A percentile compares a stretch with the other conserved stretches of the same genome.
phyloP scores from a whole-genome alignment of 2,113 vertebrate genomes.

The Lophius piscatorius region DNA sequence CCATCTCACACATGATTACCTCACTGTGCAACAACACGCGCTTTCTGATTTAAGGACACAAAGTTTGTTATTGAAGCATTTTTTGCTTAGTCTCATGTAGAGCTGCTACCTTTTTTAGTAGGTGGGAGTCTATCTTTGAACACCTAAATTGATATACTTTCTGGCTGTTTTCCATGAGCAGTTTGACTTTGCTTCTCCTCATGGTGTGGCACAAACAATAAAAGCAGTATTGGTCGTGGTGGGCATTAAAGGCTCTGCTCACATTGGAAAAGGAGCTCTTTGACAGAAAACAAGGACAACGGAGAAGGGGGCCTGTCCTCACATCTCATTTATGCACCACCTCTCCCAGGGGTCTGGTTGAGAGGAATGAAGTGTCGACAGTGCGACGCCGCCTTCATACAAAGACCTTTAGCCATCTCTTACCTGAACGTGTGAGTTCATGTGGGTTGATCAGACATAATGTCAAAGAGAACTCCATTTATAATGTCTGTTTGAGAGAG shows the following conservation, averaged over 20 bases:
- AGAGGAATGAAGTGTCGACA: background rate
- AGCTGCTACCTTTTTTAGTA: background rate
- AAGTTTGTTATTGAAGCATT: constrained; percentile 3
- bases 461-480: too few species aligned
- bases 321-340: constrained; percentile 25
- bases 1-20: constrained; percentile 12
- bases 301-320: constrained; percentile 40
- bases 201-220: constrained; percentile 4
- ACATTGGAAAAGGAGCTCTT: constrained; percentile 20
- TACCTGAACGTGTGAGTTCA: background rate
- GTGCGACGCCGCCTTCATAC: background rate
- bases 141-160: constrained; percentile 25
- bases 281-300: constrained; percentile 27
- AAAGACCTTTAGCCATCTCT: background rate
- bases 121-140: constrained; percentile 8
- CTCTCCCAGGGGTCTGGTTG: constrained; percentile 11
- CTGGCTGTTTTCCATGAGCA: constrained; percentile 12
- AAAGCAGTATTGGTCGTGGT: constrained; percentile 4
- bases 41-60: constrained; percentile 9
- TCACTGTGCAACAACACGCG: constrained; percentile 1
- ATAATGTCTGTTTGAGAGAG: too few species aligned
- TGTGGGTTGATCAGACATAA: background rate
- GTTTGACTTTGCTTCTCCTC: constrained; percentile 25
- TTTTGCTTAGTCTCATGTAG: background rate
- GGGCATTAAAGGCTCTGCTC: constrained; percentile 35